Conservation (phyloP, 2,113 vertebrate genomes). For the Oncorhynchus mykiss region DNA sequence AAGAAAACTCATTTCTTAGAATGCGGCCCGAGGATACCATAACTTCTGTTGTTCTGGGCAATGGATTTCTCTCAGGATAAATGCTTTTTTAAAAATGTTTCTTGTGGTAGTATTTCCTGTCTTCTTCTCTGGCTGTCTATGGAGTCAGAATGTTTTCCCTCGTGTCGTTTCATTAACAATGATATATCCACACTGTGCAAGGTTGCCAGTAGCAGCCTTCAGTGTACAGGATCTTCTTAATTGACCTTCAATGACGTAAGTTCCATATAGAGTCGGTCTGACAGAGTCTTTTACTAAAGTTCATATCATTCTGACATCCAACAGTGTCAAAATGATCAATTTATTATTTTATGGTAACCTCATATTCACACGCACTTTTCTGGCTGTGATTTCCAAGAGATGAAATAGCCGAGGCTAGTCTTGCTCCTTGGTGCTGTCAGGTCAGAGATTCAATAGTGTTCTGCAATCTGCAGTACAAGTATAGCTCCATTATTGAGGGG, state of each 20-base stretch:
- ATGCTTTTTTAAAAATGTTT: slow-evolving; percentile 51
- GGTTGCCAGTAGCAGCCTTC: slow-evolving; percentile 36
- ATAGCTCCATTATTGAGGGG: slow-evolving; percentile 73
- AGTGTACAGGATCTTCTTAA: slow-evolving; percentile 2
- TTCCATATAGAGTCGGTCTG: slow-evolving; percentile 10
- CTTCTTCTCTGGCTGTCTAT: slow-evolving; percentile 46
- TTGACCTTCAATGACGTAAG: neutral
- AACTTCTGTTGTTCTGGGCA: slow-evolving; percentile 59
- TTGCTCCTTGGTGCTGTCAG: slow-evolving; percentile 57
- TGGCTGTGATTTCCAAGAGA: slow-evolving; percentile 45
- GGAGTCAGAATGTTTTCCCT: slow-evolving; percentile 41
- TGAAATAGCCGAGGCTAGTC: slow-evolving; percentile 41
- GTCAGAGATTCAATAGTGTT: slow-evolving; percentile 60
- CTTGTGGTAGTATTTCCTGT: slow-evolving; percentile 38
- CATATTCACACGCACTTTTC: slow-evolving; percentile 18
- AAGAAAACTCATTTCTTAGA: slow-evolving; percentile 57
- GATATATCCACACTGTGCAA: slow-evolving; percentile 38
- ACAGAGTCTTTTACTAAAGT: neutral
- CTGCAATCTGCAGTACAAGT: slow-evolving; percentile 70
- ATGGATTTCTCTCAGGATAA: slow-evolving; percentile 52
- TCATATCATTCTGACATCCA: neutral
- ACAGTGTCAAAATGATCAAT: slow-evolving; percentile 32
- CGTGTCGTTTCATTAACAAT: slow-evolving; percentile 39
- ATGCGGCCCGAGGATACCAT: slow-evolving; percentile 66
- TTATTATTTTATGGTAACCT: slow-evolving; percentile 32